A percentile compares a stretch with the other conserved stretches of the same genome.
Evolutionary conservation across 1,140 invertebrate genomes (phyloP).

Genomic region (Aphelinus atriplicis): DNA sequence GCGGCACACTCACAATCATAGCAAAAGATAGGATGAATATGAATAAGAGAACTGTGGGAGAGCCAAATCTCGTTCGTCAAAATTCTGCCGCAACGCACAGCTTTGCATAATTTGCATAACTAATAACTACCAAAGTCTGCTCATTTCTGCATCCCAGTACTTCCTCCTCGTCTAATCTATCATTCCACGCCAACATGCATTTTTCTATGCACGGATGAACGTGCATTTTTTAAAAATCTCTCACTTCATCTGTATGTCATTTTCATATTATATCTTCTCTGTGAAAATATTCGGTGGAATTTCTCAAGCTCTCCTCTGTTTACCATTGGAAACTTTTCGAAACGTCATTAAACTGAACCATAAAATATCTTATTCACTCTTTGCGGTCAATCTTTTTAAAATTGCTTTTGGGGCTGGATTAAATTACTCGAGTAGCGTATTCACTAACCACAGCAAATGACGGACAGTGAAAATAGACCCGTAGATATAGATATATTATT

Average conservation of each 20-base stretch:
- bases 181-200: neutral
- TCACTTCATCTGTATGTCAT: neutral
- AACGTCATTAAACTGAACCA: too few species aligned
- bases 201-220: neutral
- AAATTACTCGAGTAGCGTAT: slow-evolving; percentile 5
- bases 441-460: neutral
- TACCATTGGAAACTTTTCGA: too few species aligned
- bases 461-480: too few species aligned
- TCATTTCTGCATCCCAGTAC: neutral
- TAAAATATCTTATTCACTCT: too few species aligned
- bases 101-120: neutral
- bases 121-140: slow-evolving; percentile 10
- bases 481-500: too few species aligned
- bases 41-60: too few species aligned
- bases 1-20: neutral
- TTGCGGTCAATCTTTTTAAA: too few species aligned
- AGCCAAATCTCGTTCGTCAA: slow-evolving; percentile 7
- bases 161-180: neutral
- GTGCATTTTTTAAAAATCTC: neutral
- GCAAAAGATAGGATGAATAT: neutral
- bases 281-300: too few species aligned
- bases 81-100: slow-evolving; percentile 12
- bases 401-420: neutral
- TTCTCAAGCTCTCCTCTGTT: neutral
- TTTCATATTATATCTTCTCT: too few species aligned